Evolutionary conservation across 2,888 invertebrate species (phyloP), one percentile per base, ranked within the genome.

Genomic region (Lycaena phlaeas): DNA sequence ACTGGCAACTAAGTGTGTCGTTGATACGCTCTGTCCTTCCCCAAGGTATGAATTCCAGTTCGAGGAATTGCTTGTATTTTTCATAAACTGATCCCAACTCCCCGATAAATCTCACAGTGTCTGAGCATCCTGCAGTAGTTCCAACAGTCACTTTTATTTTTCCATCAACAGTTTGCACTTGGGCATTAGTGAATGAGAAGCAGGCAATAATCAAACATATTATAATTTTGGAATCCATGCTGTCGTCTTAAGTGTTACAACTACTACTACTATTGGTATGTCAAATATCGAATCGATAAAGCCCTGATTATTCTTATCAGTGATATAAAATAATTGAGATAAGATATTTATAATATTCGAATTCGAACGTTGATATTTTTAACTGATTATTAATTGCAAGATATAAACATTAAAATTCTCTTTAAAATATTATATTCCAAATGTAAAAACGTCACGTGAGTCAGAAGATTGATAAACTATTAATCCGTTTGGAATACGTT

Each of bases 41-140:
- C 85, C 85, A 85, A 1, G 81, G 73, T 1, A 85, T 59, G 36
- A 76, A 81, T 46, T 81, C 70, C 0, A 84, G 41, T 5, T 79
- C 70, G 41, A 85, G 44, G 31, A 59, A 73, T 0, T 74, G 48
- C 7, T 59, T 58, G 48, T 73, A 79, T 14, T 64, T 51, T 9
- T 50, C 51, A 31, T 73, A 76, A 0, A 70, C 61, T 25, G 64
- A 61, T 1, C 44, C 51, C 5, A 84, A 51, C 12, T 71, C 63
- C 9, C 55, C 30, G 10, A 82, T 61, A 36, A 78, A 82, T 3
- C 36, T 54, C 1, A 66, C 61, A 0, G 81, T 75, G 38, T 78
- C 70, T 1, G 54, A 9, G 41, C 81, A 82, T 10, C 65, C 75
- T 3, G 84, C 51, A n/a, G 77, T 64, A 2, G 73, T 73, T 1